Evolutionary conservation across 2,888 invertebrate genomes (phyloP), one percentile per base, ranked within the genome.

Genomic region (Sturmia bella): DNA sequence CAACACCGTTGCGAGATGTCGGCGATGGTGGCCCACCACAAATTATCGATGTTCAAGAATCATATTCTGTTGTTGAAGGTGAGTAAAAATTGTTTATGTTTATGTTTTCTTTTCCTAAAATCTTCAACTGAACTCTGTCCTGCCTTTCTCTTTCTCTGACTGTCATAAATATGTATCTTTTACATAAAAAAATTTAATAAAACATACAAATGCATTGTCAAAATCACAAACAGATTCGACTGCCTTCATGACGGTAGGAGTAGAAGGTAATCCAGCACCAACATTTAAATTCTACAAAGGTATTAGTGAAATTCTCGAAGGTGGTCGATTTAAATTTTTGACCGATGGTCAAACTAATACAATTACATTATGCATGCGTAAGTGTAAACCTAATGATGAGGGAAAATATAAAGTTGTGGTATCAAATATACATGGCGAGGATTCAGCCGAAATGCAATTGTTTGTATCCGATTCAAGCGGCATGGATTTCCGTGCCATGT

Each of bases 401-500:
- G 98, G 97, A 69, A 96, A 96, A 92, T 99, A 98, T 92, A 97
- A 95, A 90, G 93, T 98, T 88, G 95, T 97, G 85, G 94, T 99
- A 85, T 96, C 96, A 89, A 99, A 99, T 91, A 94, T 95, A 85
- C 97, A 98, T 88, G 99, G 99, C 79, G 97, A 97, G 90, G 99
- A 99, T 91, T 95, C 96, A 0, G 98, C 98, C 80, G 98, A 98
- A 91, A 97, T 97, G 94, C 96, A 96, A 89, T 94, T 99, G 85
- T 99, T 97, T 91, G 99, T 99, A 80, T 98, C 98, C 87, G 99
- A 98, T 92, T 95, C 98, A 84, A 98, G 98, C 92, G 98, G 98
- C 85, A 96, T 99, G 96, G 99, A 99, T 92, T 99, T 99, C 96
- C 95, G 99, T 92, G 95, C 98, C 84, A 96, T 99, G 96, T 93